These are phyloP conservation scores for Hyalella azteca DNA, from an alignment of 2,888 invertebrate species.

Conservation along the genomic window DNA sequence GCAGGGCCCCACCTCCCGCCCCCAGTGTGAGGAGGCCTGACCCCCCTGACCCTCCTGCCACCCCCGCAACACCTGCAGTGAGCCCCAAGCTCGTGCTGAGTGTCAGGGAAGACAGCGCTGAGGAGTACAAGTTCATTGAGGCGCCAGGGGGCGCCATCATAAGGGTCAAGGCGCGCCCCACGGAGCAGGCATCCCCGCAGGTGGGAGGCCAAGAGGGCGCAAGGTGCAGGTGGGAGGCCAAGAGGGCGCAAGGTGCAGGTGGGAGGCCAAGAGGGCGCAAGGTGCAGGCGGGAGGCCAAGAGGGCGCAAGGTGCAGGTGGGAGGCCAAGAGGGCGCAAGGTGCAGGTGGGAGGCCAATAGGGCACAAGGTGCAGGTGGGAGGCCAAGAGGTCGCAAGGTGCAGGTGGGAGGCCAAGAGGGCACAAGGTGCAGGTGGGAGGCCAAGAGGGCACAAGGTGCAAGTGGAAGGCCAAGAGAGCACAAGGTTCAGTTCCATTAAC, in stretches of 20 bases:
- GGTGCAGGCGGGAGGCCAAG: too few relatives aligned
- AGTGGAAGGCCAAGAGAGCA: too few relatives aligned
- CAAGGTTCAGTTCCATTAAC: too few relatives aligned
- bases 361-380: too few relatives aligned
- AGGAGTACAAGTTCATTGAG: slow-evolving; percentile 22
- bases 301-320: too few relatives aligned
- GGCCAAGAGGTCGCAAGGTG: too few relatives aligned
- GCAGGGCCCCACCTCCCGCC: not conserved
- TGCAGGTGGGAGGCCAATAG: too few relatives aligned
- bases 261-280: not conserved
- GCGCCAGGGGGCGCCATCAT: slow-evolving; percentile 54
- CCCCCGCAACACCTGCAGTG: not conserved
- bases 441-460: too few relatives aligned
- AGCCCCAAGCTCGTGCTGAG: not conserved
- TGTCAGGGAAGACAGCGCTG: slow-evolving; percentile 21
- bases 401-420: too few relatives aligned
- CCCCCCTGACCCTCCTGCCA: not conserved
- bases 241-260: slow-evolving; percentile 3
- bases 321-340: too few relatives aligned
- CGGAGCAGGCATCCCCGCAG: not conserved
- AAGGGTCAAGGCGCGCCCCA: slow-evolving; percentile 38
- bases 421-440: too few relatives aligned
- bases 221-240: not conserved
- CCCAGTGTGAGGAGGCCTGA: not conserved
- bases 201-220: not conserved